Evolutionary conservation across 2,113 vertebrate genomes (phyloP).

Genomic region (Poecile atricapillus): DNA sequence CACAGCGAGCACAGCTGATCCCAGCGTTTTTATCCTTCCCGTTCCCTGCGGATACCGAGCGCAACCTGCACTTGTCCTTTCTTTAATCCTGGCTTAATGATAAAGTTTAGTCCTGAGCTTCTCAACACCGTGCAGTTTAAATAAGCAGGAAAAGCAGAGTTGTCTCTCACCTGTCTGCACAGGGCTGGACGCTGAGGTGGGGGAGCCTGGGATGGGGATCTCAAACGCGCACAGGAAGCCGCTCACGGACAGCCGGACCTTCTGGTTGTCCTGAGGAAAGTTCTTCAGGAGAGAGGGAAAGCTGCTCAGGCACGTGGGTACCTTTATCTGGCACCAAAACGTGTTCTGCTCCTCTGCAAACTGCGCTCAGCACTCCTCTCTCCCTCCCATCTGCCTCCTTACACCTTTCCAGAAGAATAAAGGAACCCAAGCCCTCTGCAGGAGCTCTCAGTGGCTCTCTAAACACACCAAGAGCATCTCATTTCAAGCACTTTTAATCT

Average conservation of each 20-base stretch:
- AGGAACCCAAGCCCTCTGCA: neutral
- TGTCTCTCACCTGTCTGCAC: conserved; percentile 82
- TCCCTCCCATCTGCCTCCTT: neutral
- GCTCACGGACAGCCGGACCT: conserved; percentile 90
- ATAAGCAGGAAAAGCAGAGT: neutral
- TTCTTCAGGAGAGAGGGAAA: conserved; percentile 74
- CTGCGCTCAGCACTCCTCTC: neutral
- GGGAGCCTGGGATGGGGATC: conserved; percentile 90
- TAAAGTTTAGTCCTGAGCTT: neutral
- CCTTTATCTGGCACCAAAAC: neutral
- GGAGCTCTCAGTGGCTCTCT: neutral
- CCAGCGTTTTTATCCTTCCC: rapidly evolving
- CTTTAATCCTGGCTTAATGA: neutral
- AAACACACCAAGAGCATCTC: neutral
- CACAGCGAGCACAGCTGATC: neutral
- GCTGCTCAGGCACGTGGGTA: neutral
- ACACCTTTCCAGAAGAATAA: neutral
- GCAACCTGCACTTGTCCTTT: neutral
- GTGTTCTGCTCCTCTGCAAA: neutral
- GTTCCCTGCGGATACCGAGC: rapidly evolving
- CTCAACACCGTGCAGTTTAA: neutral
- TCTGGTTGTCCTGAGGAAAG: conserved; percentile 97
- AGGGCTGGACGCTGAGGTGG: conserved; percentile 84
- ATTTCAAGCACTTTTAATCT: neutral
- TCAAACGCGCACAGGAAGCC: conserved; percentile 96